Percentiles rank a stretch among this genome's conserved stretches.
Evolutionary conservation across 2,113 vertebrate genomes (phyloP).

Genomic region (Dermatemys mawii): DNA sequence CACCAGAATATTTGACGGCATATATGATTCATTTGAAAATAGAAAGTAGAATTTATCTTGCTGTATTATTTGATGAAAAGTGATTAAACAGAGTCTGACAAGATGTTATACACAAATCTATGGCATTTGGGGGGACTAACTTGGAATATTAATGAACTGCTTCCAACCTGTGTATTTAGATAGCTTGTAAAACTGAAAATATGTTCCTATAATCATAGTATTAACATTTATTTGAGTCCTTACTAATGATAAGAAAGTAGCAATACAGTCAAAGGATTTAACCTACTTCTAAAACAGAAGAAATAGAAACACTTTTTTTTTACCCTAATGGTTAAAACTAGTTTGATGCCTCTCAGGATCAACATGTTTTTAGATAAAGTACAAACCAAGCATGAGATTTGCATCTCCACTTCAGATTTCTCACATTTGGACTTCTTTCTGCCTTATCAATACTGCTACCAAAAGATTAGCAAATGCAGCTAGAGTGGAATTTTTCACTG

Average conservation of each 20-base stretch:
- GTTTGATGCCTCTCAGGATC: conserved; percentile 60
- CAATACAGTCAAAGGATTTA: neutral
- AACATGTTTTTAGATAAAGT: conserved; percentile 65
- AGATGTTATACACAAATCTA: neutral
- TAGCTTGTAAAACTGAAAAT: conserved; percentile 19
- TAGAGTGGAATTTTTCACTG: conserved; percentile 50
- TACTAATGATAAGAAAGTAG: neutral
- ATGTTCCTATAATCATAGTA: neutral
- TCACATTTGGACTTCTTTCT: conserved; percentile 47
- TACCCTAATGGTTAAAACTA: neutral
- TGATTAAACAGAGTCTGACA: neutral
- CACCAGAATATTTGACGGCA: conserved; percentile 27
- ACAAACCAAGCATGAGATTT: conserved; percentile 66
- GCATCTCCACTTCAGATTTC: conserved; percentile 73
- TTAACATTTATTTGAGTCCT: conserved; percentile 8
- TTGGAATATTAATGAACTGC: conserved; percentile 3
- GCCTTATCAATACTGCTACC: conserved; percentile 68
- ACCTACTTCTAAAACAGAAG: neutral
- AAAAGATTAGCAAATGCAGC: conserved; percentile 58
- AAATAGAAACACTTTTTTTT: neutral
- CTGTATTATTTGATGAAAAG: conserved; percentile 28
- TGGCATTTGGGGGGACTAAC: neutral
- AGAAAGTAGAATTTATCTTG: conserved; percentile 26
- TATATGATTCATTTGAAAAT: conserved; percentile 43
- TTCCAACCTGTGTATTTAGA: conserved; percentile 15